A percentile compares a stretch with the other conserved stretches of the same genome.
phyloP scores from a whole-genome alignment of 2,888 invertebrate genomes.

The Osedax frankpressi region DNA sequence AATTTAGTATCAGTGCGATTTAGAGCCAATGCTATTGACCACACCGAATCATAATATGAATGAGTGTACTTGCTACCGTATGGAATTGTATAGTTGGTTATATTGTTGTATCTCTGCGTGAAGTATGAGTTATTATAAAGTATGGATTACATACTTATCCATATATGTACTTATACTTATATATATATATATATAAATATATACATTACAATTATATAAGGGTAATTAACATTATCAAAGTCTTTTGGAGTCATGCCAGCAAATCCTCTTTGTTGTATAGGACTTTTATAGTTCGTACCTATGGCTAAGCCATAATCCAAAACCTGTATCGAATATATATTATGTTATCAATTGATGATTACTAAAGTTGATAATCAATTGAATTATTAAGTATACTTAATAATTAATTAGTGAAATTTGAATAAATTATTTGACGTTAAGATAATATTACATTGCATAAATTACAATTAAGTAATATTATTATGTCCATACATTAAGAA shows the following conservation, averaged over 20 bases:
- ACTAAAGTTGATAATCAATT: no score
- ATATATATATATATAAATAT: background rate
- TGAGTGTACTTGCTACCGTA: constrained; percentile 68
- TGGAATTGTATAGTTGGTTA: constrained; percentile 6
- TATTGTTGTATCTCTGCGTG: constrained; percentile 11
- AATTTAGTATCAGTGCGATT: constrained; percentile 62
- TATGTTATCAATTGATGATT: no score
- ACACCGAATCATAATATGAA: constrained; percentile 87
- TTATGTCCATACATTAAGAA: no score
- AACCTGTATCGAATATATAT: no score
- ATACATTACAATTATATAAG: background rate
- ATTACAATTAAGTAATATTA: no score
- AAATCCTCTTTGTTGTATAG: constrained; percentile 8
- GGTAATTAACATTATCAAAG: background rate
- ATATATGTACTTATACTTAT: background rate
- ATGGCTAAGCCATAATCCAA: background rate
- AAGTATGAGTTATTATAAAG: no score
- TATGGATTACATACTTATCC: background rate
- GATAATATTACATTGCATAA: no score
- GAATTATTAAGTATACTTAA: no score
- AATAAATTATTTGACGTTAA: no score
- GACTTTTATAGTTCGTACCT: background rate
- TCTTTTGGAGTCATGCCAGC: constrained; percentile 14
- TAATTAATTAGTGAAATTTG: no score
- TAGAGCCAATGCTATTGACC: constrained; percentile 87